These are phyloP conservation scores for Diarsia dahlii DNA, from an alignment of 2,888 invertebrate species.

Conservation along the genomic window DNA sequence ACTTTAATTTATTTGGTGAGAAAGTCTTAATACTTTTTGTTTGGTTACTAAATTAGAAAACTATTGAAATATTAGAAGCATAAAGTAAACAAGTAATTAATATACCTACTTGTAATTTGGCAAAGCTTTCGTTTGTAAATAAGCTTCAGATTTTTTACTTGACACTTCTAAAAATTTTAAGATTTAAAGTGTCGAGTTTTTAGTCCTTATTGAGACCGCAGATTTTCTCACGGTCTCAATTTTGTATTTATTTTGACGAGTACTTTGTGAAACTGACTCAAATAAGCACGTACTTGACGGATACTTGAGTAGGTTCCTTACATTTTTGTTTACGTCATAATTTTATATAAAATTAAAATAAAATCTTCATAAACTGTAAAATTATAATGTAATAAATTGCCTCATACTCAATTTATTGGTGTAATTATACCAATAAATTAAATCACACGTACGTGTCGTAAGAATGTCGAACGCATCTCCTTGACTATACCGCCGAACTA, in stretches of 20 bases:
- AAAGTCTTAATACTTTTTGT: constrained; percentile 13
- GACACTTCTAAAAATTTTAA: background rate
- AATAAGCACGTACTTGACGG: background rate
- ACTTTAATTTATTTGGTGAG: background rate
- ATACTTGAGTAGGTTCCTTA: background rate
- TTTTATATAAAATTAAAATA: background rate
- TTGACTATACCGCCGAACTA: constrained; percentile 46
- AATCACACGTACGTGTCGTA: constrained; percentile 17
- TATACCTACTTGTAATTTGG: background rate
- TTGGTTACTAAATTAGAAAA: constrained; percentile 12
- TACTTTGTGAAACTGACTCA: background rate
- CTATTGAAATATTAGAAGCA: background rate
- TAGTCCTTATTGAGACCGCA: background rate
- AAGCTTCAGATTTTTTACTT: background rate
- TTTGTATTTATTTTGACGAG: background rate
- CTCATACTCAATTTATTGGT: constrained; percentile 1
- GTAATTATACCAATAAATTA: constrained; percentile 35
- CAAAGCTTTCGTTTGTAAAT: constrained; percentile 25
- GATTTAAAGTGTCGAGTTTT: background rate
- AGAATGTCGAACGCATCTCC: constrained; percentile 26
- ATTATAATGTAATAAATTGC: constrained; percentile 6
- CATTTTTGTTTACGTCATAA: background rate
- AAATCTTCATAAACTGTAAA: background rate
- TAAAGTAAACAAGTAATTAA: constrained; percentile 23
- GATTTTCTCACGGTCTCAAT: constrained; percentile 6